Evolutionary conservation across 2,113 vertebrate species (phyloP).

Genomic region (Sorex araneus): DNA sequence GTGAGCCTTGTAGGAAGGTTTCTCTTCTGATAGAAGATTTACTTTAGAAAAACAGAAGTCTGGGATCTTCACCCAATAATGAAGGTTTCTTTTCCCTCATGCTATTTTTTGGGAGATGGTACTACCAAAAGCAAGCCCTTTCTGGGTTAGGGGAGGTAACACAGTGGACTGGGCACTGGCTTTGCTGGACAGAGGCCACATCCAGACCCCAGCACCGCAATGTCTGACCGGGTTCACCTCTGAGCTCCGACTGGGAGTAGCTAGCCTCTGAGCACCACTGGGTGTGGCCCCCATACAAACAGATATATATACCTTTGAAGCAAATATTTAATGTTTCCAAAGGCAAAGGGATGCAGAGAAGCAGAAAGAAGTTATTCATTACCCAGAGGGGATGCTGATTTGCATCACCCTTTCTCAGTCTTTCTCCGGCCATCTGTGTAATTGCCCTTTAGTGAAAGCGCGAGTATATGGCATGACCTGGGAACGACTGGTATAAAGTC

Average conservation of each 20-base stretch:
- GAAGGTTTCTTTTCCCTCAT: not conserved
- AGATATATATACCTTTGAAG: not conserved
- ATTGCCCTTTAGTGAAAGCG: not conserved
- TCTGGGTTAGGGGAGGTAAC: too few relatives aligned
- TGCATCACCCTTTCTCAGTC: not conserved
- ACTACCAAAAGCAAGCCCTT: not conserved
- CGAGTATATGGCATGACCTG: not conserved
- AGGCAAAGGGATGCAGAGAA: not conserved
- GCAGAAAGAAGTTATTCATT: not conserved
- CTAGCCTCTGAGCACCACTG: too few relatives aligned
- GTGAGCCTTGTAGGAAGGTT: not conserved
- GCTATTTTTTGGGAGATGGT: constrained; percentile 2
- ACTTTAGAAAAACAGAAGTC: not conserved
- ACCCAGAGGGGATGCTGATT: not conserved
- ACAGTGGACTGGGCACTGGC: too few relatives aligned
- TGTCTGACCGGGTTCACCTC: too few relatives aligned
- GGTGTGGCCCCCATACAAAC: too few relatives aligned
- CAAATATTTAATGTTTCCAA: constrained; percentile 46
- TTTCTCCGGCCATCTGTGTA: not conserved
- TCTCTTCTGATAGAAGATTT: not conserved
- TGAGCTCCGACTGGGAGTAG: too few relatives aligned
- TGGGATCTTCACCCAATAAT: not conserved
- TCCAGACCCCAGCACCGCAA: too few relatives aligned
- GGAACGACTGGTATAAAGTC: not conserved
- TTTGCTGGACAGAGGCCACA: too few relatives aligned